Evolutionary conservation across 2,888 invertebrate genomes (phyloP).

Genomic region (Drosophila fungiperda): DNA sequence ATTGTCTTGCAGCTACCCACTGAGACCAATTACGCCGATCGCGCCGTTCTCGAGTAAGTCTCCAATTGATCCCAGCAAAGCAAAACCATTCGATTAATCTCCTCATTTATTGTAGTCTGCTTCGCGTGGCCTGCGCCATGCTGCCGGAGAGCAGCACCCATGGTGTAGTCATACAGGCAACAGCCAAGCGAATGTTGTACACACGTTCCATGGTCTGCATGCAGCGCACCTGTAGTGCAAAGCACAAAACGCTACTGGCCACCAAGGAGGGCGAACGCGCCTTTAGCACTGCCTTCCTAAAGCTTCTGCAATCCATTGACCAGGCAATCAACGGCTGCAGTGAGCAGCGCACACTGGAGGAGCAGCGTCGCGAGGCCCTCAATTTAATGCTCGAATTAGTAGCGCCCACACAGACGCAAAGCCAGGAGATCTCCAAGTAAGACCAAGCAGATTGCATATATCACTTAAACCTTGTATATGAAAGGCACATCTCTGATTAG

Average conservation of each 20-base stretch:
- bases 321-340: constrained; percentile 64
- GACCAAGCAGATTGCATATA: constrained; percentile 3
- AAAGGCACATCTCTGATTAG: neutral
- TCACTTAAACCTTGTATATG: neutral
- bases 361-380: constrained; percentile 80
- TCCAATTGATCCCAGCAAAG: neutral
- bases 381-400: constrained; percentile 83
- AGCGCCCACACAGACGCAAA: constrained; percentile 82
- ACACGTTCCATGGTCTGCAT: constrained; percentile 82
- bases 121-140: constrained; percentile 80
- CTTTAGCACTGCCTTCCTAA: constrained; percentile 75
- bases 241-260: constrained; percentile 81
- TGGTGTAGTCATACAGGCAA: constrained; percentile 66
- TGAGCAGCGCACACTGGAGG: constrained; percentile 68
- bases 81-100: neutral
- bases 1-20: constrained; percentile 87
- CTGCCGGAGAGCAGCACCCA: constrained; percentile 68
- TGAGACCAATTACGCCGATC: constrained; percentile 86
- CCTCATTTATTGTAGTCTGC: constrained; percentile 56
- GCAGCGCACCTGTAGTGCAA: constrained; percentile 81
- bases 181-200: constrained; percentile 83
- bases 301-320: constrained; percentile 78
- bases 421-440: constrained; percentile 83
- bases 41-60: constrained; percentile 87
- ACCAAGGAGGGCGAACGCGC: constrained; percentile 81